Conservation (phyloP, 2,113 vertebrate genomes). For the Brevimyrus niger region DNA sequence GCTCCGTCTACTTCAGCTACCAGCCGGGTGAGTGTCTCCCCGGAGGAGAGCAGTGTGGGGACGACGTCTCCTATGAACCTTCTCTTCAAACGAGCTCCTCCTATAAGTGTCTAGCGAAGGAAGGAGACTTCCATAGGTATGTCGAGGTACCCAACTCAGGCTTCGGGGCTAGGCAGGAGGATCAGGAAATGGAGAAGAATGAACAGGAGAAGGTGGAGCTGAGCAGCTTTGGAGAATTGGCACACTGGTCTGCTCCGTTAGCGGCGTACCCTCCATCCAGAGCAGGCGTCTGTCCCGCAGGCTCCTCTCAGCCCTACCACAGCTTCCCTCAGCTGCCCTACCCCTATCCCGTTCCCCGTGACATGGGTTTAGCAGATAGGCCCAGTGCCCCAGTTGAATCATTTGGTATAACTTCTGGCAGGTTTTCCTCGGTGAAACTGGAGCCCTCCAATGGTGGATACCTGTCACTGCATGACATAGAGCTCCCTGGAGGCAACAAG, state of each 20-base stretch:
- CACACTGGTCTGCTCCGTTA: not conserved
- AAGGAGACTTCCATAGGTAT: conserved; percentile 19
- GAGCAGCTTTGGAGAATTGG: not conserved
- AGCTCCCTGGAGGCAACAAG: conserved; percentile 57
- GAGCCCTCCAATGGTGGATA: conserved; percentile 52
- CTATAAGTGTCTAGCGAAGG: conserved; percentile 40
- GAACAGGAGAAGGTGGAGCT: conserved; percentile 6
- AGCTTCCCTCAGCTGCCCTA: conserved; percentile 3
- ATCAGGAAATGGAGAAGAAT: not conserved
- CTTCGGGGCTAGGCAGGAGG: conserved; percentile 25
- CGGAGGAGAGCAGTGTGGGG: not conserved
- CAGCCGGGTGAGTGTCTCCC: not conserved
- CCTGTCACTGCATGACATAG: conserved; percentile 60
- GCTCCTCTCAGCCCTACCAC: not conserved
- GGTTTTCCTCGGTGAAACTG: conserved; percentile 53
- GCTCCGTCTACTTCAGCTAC: conserved; percentile 48
- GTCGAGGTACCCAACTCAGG: conserved; percentile 52
- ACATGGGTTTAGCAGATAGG: not conserved
- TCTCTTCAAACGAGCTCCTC: not conserved
- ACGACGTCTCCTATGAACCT: not conserved
- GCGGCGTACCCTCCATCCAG: not conserved
- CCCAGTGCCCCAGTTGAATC: conserved; percentile 27
- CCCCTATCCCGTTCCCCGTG: not conserved
- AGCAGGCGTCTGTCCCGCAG: not conserved
- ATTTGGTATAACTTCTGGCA: conserved; percentile 26